A percentile compares a stretch with the other conserved stretches of the same genome.
Conservation (phyloP, 2,888 invertebrate genomes). For the Tanypteryx hageni region DNA sequence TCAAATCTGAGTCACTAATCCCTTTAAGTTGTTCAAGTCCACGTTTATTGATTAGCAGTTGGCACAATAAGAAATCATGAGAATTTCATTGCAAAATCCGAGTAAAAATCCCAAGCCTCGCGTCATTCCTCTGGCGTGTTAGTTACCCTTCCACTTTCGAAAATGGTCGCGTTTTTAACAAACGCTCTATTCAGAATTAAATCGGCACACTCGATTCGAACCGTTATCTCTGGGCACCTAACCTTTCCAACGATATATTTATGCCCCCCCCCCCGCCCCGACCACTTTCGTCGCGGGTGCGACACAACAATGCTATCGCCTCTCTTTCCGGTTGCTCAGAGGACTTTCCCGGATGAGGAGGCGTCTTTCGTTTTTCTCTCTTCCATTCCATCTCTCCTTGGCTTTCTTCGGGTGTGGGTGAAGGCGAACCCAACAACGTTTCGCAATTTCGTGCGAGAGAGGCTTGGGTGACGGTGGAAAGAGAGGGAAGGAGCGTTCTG, state of each 20-base stretch:
- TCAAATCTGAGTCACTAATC: conserved; percentile 21
- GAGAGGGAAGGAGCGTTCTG: background rate
- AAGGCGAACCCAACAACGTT: background rate
- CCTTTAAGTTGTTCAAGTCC: conserved; percentile 7
- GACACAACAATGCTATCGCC: background rate
- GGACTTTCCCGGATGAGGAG: conserved; percentile 42
- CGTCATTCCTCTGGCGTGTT: no score
- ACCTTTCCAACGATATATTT: no score
- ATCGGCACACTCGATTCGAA: background rate
- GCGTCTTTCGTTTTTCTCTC: background rate
- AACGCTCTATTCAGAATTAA: no score
- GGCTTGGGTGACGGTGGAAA: background rate
- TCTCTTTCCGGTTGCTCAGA: conserved; percentile 14
- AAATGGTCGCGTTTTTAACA: no score
- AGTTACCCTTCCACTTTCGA: no score
- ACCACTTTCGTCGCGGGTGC: background rate
- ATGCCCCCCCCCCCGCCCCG: background rate
- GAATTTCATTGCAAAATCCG: conserved; percentile 21
- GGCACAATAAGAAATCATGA: conserved; percentile 13
- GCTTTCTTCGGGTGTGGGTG: background rate
- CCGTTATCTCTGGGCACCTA: background rate
- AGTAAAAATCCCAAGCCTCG: no score
- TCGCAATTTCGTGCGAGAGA: conserved; percentile 45
- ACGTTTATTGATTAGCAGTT: background rate
- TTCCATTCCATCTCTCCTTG: background rate